A percentile compares a stretch with the other conserved stretches of the same genome.
Conservation (phyloP, 2,113 vertebrate genomes). For the Neotoma lepida region DNA sequence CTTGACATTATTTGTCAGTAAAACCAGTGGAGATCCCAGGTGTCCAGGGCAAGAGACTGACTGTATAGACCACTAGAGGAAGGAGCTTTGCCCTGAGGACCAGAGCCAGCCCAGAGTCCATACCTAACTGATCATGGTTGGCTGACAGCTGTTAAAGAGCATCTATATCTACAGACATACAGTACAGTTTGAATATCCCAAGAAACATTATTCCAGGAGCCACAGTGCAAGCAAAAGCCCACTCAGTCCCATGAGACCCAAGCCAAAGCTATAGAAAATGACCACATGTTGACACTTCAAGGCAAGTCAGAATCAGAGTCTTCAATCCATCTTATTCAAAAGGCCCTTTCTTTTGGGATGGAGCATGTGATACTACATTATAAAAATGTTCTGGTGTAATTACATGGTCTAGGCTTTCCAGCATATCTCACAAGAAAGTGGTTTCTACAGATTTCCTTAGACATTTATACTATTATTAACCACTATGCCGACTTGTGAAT, state of each 20-base stretch:
- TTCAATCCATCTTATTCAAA: slow-evolving; percentile 59
- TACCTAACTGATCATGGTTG: slow-evolving; percentile 46
- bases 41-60: slow-evolving; percentile 36
- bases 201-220: slow-evolving; percentile 73
- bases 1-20: slow-evolving; percentile 52
- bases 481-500: slow-evolving; percentile 72
- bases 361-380: slow-evolving; percentile 71
- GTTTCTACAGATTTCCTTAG: slow-evolving; percentile 78
- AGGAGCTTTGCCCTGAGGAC: slow-evolving; percentile 57
- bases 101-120: slow-evolving; percentile 42
- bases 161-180: slow-evolving; percentile 59
- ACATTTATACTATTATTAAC: slow-evolving; percentile 77
- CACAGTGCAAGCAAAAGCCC: slow-evolving; percentile 32
- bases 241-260: slow-evolving; percentile 80
- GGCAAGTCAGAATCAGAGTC: slow-evolving; percentile 50
- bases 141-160: slow-evolving; percentile 58
- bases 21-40: slow-evolving; percentile 58
- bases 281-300: slow-evolving; percentile 37
- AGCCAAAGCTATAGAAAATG: slow-evolving; percentile 51
- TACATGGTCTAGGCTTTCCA: slow-evolving; percentile 82
- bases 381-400: slow-evolving; percentile 79
- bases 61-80: slow-evolving; percentile 57
- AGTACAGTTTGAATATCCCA: slow-evolving; percentile 63
- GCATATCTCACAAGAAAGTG: slow-evolving; percentile 78
- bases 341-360: slow-evolving; percentile 73